Evolutionary conservation across 2,113 vertebrate species (phyloP).

Genomic region (Chaenocephalus aceratus): DNA sequence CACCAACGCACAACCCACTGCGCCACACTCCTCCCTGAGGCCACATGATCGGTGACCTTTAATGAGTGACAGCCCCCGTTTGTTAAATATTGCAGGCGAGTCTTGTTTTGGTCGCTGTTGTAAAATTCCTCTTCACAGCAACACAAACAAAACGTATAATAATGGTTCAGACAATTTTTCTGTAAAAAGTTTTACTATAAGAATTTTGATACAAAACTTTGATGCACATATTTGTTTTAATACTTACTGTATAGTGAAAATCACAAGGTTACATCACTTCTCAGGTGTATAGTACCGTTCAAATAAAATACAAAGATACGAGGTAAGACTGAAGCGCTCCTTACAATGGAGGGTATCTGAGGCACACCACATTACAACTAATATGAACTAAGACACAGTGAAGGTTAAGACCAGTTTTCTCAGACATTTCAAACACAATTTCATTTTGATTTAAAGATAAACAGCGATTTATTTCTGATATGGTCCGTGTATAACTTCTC

Average conservation of each 20-base stretch:
- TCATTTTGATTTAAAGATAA: not conserved
- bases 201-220: slow-evolving; percentile 55
- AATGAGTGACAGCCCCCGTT: not conserved
- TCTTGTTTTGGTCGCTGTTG: not conserved
- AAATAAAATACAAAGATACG: slow-evolving; percentile 44
- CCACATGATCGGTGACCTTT: too few relatives aligned
- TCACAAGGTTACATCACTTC: slow-evolving; percentile 58
- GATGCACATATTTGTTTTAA: slow-evolving; percentile 61
- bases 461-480: not conserved
- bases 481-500: not conserved
- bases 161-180: not conserved
- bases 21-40: too few relatives aligned
- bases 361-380: slow-evolving; percentile 26
- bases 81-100: not conserved
- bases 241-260: slow-evolving; percentile 53
- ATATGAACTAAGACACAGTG: slow-evolving; percentile 1
- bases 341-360: slow-evolving; percentile 32
- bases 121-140: not conserved
- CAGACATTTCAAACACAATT: not conserved
- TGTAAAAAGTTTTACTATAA: slow-evolving; percentile 44
- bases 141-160: not conserved
- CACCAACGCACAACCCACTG: too few relatives aligned
- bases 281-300: slow-evolving; percentile 55
- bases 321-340: slow-evolving; percentile 64
- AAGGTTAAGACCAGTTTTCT: not conserved